These are phyloP conservation scores for Aphelenchoides fujianensis DNA, from an alignment of 1,140 invertebrate species.

Conservation along the genomic window DNA sequence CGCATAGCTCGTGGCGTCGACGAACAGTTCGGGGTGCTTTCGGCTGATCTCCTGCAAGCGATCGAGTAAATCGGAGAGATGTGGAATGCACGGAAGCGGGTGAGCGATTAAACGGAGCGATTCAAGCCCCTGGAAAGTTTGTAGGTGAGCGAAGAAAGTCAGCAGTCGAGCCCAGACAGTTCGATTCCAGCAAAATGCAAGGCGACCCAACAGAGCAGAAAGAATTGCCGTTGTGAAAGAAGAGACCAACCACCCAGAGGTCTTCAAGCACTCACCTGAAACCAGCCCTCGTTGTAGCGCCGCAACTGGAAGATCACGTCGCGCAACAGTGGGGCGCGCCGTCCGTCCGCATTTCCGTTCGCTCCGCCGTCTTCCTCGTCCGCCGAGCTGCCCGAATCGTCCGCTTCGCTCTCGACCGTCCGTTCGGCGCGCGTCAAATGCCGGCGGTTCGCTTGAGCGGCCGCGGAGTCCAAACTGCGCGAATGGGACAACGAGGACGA, in stretches of 20 bases:
- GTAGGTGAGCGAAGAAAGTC: too few species aligned
- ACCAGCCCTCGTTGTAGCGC: constrained; percentile 9
- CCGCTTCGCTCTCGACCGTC: not conserved
- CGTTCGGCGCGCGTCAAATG: not conserved
- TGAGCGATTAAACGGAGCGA: too few species aligned
- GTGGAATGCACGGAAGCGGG: too few species aligned
- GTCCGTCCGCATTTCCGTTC: not conserved
- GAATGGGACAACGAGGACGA: not conserved
- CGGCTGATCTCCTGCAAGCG: not conserved
- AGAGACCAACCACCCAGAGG: too few species aligned
- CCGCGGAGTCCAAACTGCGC: not conserved
- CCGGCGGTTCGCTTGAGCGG: not conserved
- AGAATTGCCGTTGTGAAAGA: too few species aligned
- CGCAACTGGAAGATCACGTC: constrained; percentile 12
- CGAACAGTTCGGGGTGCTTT: constrained; percentile 28
- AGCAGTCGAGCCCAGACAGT: too few species aligned
- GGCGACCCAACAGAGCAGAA: too few species aligned
- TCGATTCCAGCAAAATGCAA: too few species aligned
- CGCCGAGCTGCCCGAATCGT: too few species aligned
- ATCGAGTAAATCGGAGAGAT: too few species aligned
- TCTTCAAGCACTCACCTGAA: constrained; percentile 11
- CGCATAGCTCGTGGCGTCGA: constrained; percentile 36
- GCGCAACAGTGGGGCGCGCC: not conserved
- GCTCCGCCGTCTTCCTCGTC: constrained; percentile 5
- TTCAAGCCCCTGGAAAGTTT: too few species aligned